Base-by-base conservation (phyloP, 2,113 vertebrate genomes). In the Athene cunicularia region DNA sequence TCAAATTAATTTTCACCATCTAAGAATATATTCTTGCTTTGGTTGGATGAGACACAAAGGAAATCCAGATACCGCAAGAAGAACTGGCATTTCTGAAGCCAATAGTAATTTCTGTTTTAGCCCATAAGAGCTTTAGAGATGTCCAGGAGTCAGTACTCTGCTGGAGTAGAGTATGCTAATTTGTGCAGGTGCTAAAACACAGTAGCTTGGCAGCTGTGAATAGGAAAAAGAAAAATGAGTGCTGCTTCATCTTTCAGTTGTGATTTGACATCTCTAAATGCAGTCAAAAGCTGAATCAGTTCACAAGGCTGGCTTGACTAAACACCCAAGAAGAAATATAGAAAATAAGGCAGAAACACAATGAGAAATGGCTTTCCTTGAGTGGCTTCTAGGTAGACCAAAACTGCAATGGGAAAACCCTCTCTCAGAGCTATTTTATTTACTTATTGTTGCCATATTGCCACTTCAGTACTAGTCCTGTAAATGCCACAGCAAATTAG, bases 181-280 rank as follows among this genome's bases (percentile, higher is more conserved):
- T 87, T 75, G 50, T 92, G 90, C 87, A 97, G 94, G 93, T 95
- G 94, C 87, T 95, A 89, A 93, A 95, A 94, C 75, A 85, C 93
- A 89, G 67, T 63, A 64, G 33, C 64, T 94, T 96, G 94, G 93
- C 95, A 94, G 80, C 60, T 81, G 39, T 94, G 75, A 95, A 97
- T 84, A 23, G 62, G 72, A 93, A 86, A 76, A 49, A 62, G 45
- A 81, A 89, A 94, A 91, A 85, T 12, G 18, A 91, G 70, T 30
- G 27, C 33, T 91, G 18, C 87, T 86, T 59, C 37, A 52, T 66
- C 71, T 73, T 86, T 74, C 83, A 68, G 43, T 85, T 64, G 60
- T 13, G 37, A 87, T 79, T 85, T 93, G 80, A 95, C 49, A 87
- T 80, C 70, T 87, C 66, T 45, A 81, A 95, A 49, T 23, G 21